Evolutionary conservation across 2,888 invertebrate genomes (phyloP).

Genomic region (Ormyrus nitidulus): DNA sequence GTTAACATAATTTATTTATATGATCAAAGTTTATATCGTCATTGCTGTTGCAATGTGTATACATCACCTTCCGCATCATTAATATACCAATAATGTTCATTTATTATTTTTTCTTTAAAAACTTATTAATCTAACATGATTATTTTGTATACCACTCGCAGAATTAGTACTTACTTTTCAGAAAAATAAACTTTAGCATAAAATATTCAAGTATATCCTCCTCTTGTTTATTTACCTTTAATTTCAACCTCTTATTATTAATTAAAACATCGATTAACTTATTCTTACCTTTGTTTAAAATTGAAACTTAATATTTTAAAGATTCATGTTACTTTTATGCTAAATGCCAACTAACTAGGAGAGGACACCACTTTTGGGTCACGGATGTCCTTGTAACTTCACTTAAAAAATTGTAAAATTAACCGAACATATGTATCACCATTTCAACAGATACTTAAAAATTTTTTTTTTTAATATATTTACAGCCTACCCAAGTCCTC

Average conservation of each 20-base stretch:
- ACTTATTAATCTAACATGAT: constrained; percentile 60
- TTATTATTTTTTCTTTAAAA: constrained; percentile 31
- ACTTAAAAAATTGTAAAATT: too few species aligned
- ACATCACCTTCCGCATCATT: constrained; percentile 36
- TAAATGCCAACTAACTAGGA: too few species aligned
- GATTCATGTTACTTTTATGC: too few species aligned
- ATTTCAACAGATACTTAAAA: too few species aligned
- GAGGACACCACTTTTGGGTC: too few species aligned
- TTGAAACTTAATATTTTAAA: too few species aligned
- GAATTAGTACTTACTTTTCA: constrained; percentile 64
- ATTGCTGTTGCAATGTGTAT: constrained; percentile 13
- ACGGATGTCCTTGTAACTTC: too few species aligned
- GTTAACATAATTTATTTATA: constrained; percentile 45
- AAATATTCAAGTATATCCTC: constrained; percentile 51
- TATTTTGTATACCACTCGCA: constrained; percentile 64
- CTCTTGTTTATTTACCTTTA: constrained; percentile 14
- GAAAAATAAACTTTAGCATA: constrained; percentile 65
- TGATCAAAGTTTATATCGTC: constrained; percentile 14
- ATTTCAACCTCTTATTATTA: background rate
- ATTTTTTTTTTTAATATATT: too few species aligned
- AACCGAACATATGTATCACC: too few species aligned
- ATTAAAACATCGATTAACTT: too few species aligned
- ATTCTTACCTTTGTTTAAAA: too few species aligned
- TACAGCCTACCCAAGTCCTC: too few species aligned
- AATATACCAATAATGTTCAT: constrained; percentile 41